Evolutionary conservation across 2,797 vertebrate genomes (phyloP), one percentile per base, ranked within the genome.

Genomic region (Paguma larvata): DNA sequence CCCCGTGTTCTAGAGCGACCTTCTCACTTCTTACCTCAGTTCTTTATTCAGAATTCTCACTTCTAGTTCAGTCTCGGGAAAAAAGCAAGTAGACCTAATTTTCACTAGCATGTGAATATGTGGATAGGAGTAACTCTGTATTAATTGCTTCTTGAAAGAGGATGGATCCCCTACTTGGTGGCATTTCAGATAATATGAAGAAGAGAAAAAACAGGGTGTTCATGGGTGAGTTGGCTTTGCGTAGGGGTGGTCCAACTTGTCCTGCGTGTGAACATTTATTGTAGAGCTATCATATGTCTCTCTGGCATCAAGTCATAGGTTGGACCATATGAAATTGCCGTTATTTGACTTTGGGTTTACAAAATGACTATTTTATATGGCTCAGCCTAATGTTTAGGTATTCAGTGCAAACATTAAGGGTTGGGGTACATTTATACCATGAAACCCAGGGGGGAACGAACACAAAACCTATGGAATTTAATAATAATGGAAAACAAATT

Each of bases 341-440:
- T 90, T 79, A 67, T 80, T 96, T 59, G 94, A 92, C 67, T 59
- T 32, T 7, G 62, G 94, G 27, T 25, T 94, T 82, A 21, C 3
- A 51, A 94, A 84, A 77, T 38, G 5, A 44, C 41, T 75, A 1
- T 41, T 68, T 80, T 38, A 59, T 21, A 27, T 21, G 21, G 6
- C 32, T 87, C 21, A n/a, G 25, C 25, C 30, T 27, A 88, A 48
- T 30, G 13, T 38, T 53, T 30, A 16, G 41, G 11, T 4, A 32
- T 73, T 85, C 53, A 32, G 51, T 63, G 38, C 32, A 79, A 56
- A 63, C 4, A 41, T 27, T 23, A 32, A 27, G 9, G 10, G 2
- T 0, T 25, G 1, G 1, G 10, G 21, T 18, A 1, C 3, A 1
- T 51, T 84, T 21, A 12, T 72, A 73, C 6, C 30, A 48, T 23